Base-by-base conservation (phyloP, 2,113 vertebrate species). In the Campylorhamphus procurvoides region DNA sequence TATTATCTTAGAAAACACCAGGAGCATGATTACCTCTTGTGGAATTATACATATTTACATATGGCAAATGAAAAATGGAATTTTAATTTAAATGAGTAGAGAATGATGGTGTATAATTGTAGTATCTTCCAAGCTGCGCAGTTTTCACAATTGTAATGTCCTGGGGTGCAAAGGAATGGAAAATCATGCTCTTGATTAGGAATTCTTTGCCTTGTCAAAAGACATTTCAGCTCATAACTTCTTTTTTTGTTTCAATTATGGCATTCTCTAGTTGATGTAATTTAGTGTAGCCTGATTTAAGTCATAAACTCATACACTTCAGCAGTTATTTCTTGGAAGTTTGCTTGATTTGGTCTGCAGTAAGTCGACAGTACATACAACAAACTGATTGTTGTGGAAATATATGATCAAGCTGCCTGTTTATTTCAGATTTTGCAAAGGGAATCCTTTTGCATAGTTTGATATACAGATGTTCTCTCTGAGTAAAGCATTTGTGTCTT, bases 1-100 rank as follows among this genome's bases (percentile, higher is more conserved):
- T 90, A 92, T 91, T 95, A 53, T 84, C 79, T 88, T 76, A 63
- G 84, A 93, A 90, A 96, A 90, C 78, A 96, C 72, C 63, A 83
- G 78, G 59, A 93, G 22, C 52, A 67, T 90, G 84, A 90, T 93
- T 91, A 55, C 6, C n/a, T 71, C 50, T 90, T 80, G 35, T 56
- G 31, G 87, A 87, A 52, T 31, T 87, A 64, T 94, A 94, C 84
- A 58, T 69, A 80, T 82, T 91, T 94, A 25, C 0, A 0, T 66
- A 74, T n/a, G 18, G 33, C 5, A 58, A 79, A 50, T 63, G 39
- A 85, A 85, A 95, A 88, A 74, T 71, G 12, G 50, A 71, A 59
- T 93, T 77, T 62, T 74, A 69, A 62, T 88, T 72, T 62, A 95
- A 89, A 83, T 74, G 24, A 80, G 23, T 44, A 60, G 4, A 67